Evolutionary conservation across 2,888 invertebrate species (phyloP), one percentile per base, ranked within the genome.

Genomic region (Lycia hirtaria): DNA sequence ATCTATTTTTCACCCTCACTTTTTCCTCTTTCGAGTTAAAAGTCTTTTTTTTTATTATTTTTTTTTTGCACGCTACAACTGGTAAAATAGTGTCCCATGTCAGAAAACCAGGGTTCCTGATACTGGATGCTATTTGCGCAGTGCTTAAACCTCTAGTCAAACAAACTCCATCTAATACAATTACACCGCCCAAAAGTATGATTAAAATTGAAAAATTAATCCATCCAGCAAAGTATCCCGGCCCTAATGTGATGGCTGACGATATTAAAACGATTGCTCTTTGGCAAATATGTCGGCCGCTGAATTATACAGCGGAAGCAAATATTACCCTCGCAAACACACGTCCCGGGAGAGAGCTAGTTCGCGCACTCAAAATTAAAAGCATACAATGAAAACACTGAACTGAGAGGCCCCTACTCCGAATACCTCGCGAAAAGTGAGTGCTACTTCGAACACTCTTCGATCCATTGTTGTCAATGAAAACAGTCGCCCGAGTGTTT

Each of bases 351-450:
- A 91, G 91, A 91, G 88, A 91, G 93, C 92, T 93, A 93, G 93
- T 93, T 93, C 93, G 93, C 93, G 92, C 93, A 93, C 93, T 93
- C 93, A 93, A 93, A 93, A 93, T 93, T 93, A 93, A 93, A 93
- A 93, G 93, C 92, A 93, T 85, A 93, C 93, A 93, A 93, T 93
- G 93, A 93, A 93, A 93, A 93, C 93, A 93, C 91, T 88, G 90
- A 77, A 81, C 84, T 65, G 78, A 83, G 83, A 72, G 75, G 75
- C 82, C 87, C 86, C 85, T 85, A 83, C 83, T 87, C 78, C 71
- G 87, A 86, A 85, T 87, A 84, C 86, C 88, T 91, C 90, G 89
- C 91, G 88, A 88, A 90, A 89, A 91, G 86, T 90, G 82, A 89
- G 90, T 83, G 85, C 83, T 82, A 80, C 88, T 89, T 78, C 75